Evolutionary conservation across 2,888 invertebrate species (phyloP).

Genomic region (Conus canariensis): DNA sequence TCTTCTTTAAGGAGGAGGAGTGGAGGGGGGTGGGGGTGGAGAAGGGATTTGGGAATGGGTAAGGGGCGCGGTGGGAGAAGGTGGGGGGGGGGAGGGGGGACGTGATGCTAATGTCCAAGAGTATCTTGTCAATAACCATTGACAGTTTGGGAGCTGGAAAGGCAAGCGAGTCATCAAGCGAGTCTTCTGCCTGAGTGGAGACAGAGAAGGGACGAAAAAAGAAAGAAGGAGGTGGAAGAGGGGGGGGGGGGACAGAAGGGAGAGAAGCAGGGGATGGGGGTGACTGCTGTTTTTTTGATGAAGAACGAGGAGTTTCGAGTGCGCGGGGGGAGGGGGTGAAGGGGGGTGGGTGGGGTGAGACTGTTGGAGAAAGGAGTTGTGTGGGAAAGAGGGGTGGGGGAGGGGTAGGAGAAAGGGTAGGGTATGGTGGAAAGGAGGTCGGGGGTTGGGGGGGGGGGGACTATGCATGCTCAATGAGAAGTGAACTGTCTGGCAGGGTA

Average conservation of each 20-base stretch:
- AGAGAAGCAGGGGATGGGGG: not conserved
- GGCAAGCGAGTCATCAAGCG: not conserved
- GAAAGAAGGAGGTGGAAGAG: not conserved
- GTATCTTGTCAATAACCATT: conserved; percentile 22
- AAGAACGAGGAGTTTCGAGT: not conserved
- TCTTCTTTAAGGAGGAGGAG: not conserved
- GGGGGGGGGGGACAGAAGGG: not conserved
- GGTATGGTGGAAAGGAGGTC: too few relatives aligned
- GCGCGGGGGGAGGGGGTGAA: not conserved
- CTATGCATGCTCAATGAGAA: not conserved
- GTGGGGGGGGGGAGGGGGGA: not conserved
- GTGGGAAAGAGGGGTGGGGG: too few relatives aligned
- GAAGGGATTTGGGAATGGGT: not conserved
- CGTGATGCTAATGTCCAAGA: not conserved
- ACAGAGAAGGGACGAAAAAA: not conserved
- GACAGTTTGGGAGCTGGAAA: not conserved
- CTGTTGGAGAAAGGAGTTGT: too few relatives aligned
- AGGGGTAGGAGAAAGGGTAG: too few relatives aligned
- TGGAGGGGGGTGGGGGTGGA: not conserved
- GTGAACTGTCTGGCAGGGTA: not conserved
- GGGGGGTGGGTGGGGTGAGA: too few relatives aligned
- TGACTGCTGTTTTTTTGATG: too few relatives aligned
- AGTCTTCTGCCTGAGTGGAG: not conserved
- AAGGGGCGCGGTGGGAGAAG: not conserved
- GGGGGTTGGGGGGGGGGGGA: too few relatives aligned